Evolutionary conservation across 2,797 vertebrate species (phyloP), one percentile per base, ranked within the genome.

Genomic region (Etheostoma perlongum): DNA sequence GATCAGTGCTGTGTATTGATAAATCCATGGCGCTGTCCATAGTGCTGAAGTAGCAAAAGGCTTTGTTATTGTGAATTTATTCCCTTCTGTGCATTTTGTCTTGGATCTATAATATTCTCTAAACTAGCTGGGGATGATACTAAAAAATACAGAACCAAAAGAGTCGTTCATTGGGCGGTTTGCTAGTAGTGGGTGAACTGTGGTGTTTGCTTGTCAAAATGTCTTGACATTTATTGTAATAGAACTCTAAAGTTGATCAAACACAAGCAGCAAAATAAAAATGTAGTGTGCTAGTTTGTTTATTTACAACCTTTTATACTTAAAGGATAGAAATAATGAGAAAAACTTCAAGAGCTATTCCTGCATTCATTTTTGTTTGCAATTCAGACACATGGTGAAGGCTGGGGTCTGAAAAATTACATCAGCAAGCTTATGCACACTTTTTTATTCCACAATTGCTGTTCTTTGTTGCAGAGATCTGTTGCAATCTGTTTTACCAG

Each of bases 361-460:
- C 11, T 51, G 55, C 21, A 48, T 0, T 15, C 6, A 27, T 40
- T 5, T 44, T 4, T 48, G 7, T 44, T 44, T 40, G 55, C 33
- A 60, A 53, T 9, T 54, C n/a, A 27, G 40, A 2, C 40, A 47
- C 33, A 7, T 1, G 42, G 9, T 33, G 71, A 18, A 49, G 1
- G 12, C 27, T 52, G 63, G 15, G 14, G 55, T 76, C 70, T 71
- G 65, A 71, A 64, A 33, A n/a, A 64, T 52, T 19, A 44, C 1
- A 68, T 19, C 44, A 44, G 10, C 44, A 21, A 46, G 10, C 19
- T 2, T 54, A 9, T 25, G 0, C 14, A 23, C n/a, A 19, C 11
- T 5, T 21, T 60, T 72, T 54, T 51, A 48, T 67, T 54, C 46
- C 53, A 67, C 46, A 68, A 48, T 53, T 18, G 25, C 36, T 42